Evolutionary conservation across 2,888 invertebrate species (phyloP).

Genomic region (Scelioninae gen. 1): DNA sequence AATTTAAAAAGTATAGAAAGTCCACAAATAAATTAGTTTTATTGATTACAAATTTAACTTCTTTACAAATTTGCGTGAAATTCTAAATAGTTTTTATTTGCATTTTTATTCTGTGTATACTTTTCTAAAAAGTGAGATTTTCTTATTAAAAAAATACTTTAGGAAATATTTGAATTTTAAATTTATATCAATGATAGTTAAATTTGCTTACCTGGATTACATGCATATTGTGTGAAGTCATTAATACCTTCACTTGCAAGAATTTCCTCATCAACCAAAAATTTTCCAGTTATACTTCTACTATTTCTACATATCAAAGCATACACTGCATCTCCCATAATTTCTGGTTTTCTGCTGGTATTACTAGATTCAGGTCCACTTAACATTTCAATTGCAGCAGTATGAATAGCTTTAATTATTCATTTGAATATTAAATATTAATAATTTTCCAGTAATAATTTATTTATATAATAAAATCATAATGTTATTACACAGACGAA

Average conservation of each 20-base stretch:
- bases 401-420: slow-evolving; percentile 89
- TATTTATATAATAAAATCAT: not conserved
- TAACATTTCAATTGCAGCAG: slow-evolving; percentile 96
- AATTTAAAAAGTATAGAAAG: no score
- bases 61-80: no score
- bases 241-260: slow-evolving; percentile 91
- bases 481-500: no score
- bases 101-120: no score
- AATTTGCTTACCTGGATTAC: slow-evolving; percentile 88
- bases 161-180: no score
- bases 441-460: not conserved
- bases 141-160: no score
- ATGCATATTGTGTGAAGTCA: slow-evolving; percentile 93
- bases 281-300: slow-evolving; percentile 92
- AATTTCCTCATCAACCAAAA: slow-evolving; percentile 96
- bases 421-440: slow-evolving; percentile 69
- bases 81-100: no score
- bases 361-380: slow-evolving; percentile 88
- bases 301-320: slow-evolving; percentile 88
- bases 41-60: no score
- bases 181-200: no score
- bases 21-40: no score
- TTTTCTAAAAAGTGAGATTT: no score
- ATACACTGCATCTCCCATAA: slow-evolving; percentile 96
- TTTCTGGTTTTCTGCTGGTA: slow-evolving; percentile 91